Conservation (phyloP, 2,888 invertebrate species). For the Tinea trinotella region DNA sequence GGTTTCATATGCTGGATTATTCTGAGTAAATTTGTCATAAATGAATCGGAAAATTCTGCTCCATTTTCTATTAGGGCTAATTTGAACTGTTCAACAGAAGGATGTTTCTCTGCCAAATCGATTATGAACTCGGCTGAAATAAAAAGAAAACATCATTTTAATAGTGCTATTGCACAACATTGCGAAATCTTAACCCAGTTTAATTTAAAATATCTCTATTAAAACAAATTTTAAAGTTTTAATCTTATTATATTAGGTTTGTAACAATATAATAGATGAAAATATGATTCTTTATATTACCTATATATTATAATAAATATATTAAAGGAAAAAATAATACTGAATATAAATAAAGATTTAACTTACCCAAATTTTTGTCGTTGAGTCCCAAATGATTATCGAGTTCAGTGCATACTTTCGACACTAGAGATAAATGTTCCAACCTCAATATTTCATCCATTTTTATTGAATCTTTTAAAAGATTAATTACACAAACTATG, state of each 20-base stretch:
- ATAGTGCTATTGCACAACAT: too few relatives aligned
- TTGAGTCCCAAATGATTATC: slow-evolving; percentile 98
- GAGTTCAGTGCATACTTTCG: slow-evolving; percentile 97
- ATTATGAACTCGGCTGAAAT: slow-evolving; percentile 96
- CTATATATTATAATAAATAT: too few relatives aligned
- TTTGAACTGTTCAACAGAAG: slow-evolving; percentile 89
- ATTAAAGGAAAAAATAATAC: too few relatives aligned
- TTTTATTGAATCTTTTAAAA: slow-evolving; percentile 24
- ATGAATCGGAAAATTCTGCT: slow-evolving; percentile 96
- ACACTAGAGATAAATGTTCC: slow-evolving; percentile 96
- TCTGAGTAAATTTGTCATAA: slow-evolving; percentile 91
- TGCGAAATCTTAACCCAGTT: too few relatives aligned
- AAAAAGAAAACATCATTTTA: too few relatives aligned
- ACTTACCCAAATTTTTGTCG: slow-evolving; percentile 95
- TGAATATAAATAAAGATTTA: too few relatives aligned
- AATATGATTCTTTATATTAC: too few relatives aligned
- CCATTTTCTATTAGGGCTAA: slow-evolving; percentile 91
- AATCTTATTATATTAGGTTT: too few relatives aligned
- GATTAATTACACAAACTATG: too few relatives aligned
- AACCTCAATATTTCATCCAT: slow-evolving; percentile 93
- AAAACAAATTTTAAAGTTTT: too few relatives aligned
- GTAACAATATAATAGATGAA: too few relatives aligned
- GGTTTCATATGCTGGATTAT: slow-evolving; percentile 97
- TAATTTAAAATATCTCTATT: too few relatives aligned
- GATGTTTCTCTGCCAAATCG: slow-evolving; percentile 90